phyloP scores from a whole-genome alignment of 1,140 invertebrate genomes.

The Cotesia chilonis region DNA sequence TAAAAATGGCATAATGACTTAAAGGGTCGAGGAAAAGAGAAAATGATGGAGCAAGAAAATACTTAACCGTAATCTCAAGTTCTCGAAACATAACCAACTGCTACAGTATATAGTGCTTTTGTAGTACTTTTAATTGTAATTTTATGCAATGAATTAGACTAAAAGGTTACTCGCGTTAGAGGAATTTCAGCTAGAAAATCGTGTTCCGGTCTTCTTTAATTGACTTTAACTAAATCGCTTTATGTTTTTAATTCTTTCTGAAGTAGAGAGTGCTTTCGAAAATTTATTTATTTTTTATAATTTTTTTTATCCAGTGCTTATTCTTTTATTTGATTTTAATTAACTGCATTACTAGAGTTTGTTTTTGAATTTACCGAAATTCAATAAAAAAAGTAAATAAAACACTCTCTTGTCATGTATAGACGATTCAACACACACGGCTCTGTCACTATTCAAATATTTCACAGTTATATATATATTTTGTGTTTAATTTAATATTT shows the following conservation, averaged over 20 bases:
- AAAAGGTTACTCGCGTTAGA: constrained; percentile 17
- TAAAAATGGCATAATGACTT: background rate
- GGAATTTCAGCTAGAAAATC: background rate
- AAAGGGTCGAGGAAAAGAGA: too few species aligned
- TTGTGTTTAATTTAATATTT: constrained; percentile 28
- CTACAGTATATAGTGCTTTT: background rate
- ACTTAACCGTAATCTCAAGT: constrained; percentile 1
- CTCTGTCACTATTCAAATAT: too few species aligned
- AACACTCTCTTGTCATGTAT: too few species aligned
- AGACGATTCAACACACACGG: too few species aligned
- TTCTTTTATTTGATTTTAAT: background rate
- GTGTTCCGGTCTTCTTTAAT: background rate
- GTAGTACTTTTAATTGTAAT: constrained; percentile 16
- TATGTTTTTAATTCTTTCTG: background rate
- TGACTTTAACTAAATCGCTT: constrained; percentile 6
- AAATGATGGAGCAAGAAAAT: too few species aligned
- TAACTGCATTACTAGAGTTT: background rate
- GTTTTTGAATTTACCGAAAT: too few species aligned
- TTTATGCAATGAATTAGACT: constrained; percentile 26
- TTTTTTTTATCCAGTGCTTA: background rate
- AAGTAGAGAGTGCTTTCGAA: background rate
- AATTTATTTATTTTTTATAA: background rate
- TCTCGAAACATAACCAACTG: background rate
- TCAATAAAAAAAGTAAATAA: too few species aligned
- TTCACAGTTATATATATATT: background rate